Percentiles rank a stretch among this genome's conserved stretches.
Conservation (phyloP, 2,113 vertebrate genomes). For the Collichthys lucidus region DNA sequence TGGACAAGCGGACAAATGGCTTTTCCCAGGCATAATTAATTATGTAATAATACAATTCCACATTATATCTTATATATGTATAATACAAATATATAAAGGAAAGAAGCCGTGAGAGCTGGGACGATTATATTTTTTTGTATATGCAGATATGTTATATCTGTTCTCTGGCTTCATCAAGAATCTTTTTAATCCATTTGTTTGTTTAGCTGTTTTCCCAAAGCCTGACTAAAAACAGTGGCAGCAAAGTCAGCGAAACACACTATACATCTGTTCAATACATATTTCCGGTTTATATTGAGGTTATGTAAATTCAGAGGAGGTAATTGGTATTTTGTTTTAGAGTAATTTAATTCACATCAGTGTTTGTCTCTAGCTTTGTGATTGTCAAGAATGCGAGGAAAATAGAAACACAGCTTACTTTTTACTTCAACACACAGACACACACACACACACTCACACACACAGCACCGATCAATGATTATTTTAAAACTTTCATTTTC, state of each 20-base stretch:
- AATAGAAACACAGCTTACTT: background rate
- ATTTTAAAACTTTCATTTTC: too few species aligned
- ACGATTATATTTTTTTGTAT: too few species aligned
- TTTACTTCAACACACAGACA: background rate
- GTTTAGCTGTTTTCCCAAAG: background rate
- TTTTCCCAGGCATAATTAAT: background rate
- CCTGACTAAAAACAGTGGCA: background rate
- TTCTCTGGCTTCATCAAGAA: background rate
- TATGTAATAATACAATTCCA: background rate
- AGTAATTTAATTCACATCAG: constrained; percentile 43
- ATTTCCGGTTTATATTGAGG: constrained; percentile 10
- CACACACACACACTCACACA: too few species aligned
- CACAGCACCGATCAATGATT: background rate
- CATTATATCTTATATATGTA: too few species aligned
- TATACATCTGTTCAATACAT: background rate
- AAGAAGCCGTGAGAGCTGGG: background rate
- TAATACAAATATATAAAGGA: background rate
- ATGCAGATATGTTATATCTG: background rate
- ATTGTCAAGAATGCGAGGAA: background rate
- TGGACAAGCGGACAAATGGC: background rate
- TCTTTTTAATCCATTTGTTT: background rate
- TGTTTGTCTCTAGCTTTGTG: constrained; percentile 36
- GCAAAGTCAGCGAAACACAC: background rate
- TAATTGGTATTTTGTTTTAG: constrained; percentile 38
- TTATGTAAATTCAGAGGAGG: constrained; percentile 38